A percentile compares a stretch with the other conserved stretches of the same genome.
phyloP scores from a whole-genome alignment of 2,113 vertebrate species.

The Notechis scutatus region DNA sequence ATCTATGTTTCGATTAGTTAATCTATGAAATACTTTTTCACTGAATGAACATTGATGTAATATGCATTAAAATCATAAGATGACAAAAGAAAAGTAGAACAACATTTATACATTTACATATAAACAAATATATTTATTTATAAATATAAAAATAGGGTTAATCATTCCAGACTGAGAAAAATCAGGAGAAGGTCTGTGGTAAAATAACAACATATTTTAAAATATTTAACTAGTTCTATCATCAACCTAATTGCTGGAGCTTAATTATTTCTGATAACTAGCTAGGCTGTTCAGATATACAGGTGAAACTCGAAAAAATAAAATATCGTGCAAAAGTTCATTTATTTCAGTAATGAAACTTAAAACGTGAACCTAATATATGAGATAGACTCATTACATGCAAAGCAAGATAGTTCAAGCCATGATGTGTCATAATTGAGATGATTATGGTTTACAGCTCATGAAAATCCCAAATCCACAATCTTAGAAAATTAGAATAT shows the following conservation, averaged over 20 bases:
- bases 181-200: not conserved
- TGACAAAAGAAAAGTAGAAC: not conserved
- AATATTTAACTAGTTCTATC: not conserved
- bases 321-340: too few species aligned
- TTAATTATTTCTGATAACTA: not conserved
- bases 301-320: too few species aligned
- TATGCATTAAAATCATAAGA: not conserved
- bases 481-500: too few species aligned
- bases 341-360: too few species aligned
- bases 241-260: not conserved
- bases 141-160: not conserved
- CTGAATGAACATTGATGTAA: not conserved
- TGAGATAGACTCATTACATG: too few species aligned
- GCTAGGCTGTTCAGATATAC: not conserved
- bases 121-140: not conserved
- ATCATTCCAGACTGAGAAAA: not conserved
- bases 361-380: too few species aligned
- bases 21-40: not conserved
- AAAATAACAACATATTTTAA: not conserved
- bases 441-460: too few species aligned
- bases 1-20: not conserved
- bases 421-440: too few species aligned
- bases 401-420: too few species aligned
- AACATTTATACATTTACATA: not conserved
- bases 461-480: too few species aligned